These are phyloP conservation scores for Drosophila hawaiiensis DNA, from an alignment of 2,888 invertebrate genomes.

Conservation along the genomic window DNA sequence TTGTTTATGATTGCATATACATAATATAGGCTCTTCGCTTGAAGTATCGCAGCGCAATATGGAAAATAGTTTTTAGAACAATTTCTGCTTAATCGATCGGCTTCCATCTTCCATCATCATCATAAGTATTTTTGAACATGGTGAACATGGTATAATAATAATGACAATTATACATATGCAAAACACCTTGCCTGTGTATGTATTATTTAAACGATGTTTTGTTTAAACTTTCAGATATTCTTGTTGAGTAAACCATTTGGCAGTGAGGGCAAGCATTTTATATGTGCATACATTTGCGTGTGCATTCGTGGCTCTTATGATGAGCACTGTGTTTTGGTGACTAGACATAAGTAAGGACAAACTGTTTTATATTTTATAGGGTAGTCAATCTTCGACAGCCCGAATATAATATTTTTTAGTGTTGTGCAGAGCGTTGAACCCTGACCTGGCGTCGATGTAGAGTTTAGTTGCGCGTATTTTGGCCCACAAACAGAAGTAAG, in stretches of 20 bases:
- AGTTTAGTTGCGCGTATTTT: conserved; percentile 22
- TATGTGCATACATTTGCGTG: background rate
- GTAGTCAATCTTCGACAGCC: conserved; percentile 1
- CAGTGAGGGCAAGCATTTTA: background rate
- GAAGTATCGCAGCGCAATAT: background rate
- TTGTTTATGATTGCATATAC: background rate
- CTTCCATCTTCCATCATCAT: background rate
- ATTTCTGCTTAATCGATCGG: background rate
- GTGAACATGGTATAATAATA: background rate
- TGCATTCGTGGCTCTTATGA: background rate
- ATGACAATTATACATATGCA: background rate
- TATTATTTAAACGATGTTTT: background rate
- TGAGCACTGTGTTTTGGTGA: background rate
- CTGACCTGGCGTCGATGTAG: conserved; percentile 13
- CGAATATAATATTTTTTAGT: conserved; percentile 1
- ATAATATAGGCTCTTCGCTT: background rate
- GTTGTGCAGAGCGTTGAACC: conserved; percentile 56
- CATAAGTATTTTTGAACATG: background rate
- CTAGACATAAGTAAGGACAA: background rate
- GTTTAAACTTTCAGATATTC: background rate
- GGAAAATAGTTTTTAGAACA: background rate
- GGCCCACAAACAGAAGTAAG: conserved; percentile 15
- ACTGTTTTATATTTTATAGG: background rate
- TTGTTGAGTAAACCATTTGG: background rate
- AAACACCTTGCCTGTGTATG: background rate